A percentile compares a stretch with the other conserved stretches of the same genome.
Evolutionary conservation across 2,113 vertebrate species (phyloP).

Genomic region (Callaeas wilsoni): DNA sequence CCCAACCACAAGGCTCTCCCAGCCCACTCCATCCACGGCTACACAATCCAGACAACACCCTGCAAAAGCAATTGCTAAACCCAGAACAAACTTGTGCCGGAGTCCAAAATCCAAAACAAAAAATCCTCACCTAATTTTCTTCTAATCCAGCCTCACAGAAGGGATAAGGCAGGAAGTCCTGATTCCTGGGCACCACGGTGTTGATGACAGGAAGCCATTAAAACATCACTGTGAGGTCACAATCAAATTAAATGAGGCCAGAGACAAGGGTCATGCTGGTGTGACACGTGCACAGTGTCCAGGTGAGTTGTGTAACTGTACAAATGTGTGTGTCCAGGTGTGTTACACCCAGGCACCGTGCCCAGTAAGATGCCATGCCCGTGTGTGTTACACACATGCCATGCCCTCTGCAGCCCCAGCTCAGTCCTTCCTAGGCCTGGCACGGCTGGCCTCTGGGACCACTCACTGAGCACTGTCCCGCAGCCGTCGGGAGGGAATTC

Average conservation of each 20-base stretch:
- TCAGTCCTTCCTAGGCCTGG: background rate
- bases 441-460: background rate
- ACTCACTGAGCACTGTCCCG: background rate
- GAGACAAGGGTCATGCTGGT: background rate
- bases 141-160: background rate
- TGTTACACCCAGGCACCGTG: background rate
- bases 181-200: background rate
- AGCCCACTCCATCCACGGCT: background rate
- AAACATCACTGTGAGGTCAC: background rate
- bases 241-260: background rate
- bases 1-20: background rate
- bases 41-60: background rate
- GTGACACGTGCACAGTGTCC: background rate
- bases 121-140: background rate
- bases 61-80: background rate
- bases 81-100: background rate
- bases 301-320: background rate
- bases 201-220: background rate
- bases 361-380: background rate
- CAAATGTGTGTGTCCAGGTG: background rate
- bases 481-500: accelerated
- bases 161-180: background rate
- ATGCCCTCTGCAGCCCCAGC: background rate
- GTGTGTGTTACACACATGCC: accelerated
- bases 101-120: background rate